Evolutionary conservation across 2,888 invertebrate genomes (phyloP).

Genomic region (Plebejus anna): DNA sequence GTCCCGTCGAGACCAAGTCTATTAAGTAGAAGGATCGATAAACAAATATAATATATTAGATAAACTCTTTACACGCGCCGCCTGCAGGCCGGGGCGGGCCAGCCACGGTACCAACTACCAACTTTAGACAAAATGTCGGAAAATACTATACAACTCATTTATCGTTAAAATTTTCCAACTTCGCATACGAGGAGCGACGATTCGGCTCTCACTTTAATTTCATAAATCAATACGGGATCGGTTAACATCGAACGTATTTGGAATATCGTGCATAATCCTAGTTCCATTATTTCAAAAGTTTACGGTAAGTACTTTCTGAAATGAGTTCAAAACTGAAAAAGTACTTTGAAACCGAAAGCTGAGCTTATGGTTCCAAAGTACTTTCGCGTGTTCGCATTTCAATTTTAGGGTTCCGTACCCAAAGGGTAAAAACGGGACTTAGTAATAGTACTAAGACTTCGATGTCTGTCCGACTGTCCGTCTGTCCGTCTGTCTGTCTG

Average conservation of each 20-base stretch:
- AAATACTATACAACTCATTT: neutral
- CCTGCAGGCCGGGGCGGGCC: neutral
- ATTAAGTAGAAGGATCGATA: neutral
- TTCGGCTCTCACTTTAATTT: slow-evolving; percentile 1
- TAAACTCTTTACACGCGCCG: neutral
- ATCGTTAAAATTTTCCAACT: neutral
- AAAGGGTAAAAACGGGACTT: no score
- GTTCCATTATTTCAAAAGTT: neutral
- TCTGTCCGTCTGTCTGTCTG: no score
- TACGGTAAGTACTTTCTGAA: neutral
- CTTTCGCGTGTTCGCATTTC: no score
- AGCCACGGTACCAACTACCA: neutral
- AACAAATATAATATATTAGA: neutral
- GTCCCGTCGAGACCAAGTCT: neutral
- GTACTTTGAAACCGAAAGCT: no score
- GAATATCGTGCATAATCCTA: neutral
- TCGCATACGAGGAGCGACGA: neutral
- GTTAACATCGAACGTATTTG: neutral
- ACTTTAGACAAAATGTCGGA: slow-evolving; percentile 3
- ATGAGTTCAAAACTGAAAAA: neutral
- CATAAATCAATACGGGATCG: slow-evolving; percentile 5
- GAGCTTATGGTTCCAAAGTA: no score
- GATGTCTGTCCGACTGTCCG: no score
- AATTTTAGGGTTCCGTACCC: no score
- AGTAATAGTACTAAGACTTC: no score